Evolutionary conservation across 2,113 vertebrate species (phyloP), one percentile per base, ranked within the genome.

Genomic region (Planiliza haematocheilus): DNA sequence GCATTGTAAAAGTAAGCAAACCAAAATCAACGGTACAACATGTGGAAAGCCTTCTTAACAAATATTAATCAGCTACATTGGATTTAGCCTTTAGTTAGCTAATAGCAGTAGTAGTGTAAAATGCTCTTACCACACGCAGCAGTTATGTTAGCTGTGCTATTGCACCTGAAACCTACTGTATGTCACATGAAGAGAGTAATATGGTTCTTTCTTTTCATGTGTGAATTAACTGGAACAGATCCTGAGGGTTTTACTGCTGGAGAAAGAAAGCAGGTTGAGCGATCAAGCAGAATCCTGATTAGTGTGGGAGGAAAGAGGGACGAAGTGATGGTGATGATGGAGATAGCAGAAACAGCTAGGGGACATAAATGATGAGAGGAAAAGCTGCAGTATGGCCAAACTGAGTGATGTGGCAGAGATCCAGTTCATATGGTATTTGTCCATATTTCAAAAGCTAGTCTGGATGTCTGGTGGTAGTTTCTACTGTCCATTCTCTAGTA

Each of bases 301-400:
- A 57, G 10, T 43, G 59, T 34, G 57, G 41, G 36, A 49, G 38
- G n/a, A 46, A 7, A 38, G 7, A 41, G 14, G 21, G 11, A 24
- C 59, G 65, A 57, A 45, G 13, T 24, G n/a, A 41, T 5, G 49
- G 24, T 14, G 18, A 63, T 17, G 37, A 50, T 37, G 30, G 55
- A 46, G 64, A 58, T 39, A 38, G n/a, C n/a, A n/a, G n/a, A n/a
- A n/a, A 70, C 34, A 42, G 39, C 55, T 10, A 16, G 9, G 6
- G 10, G 51, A 48, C 4, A 50, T 16, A 24, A 4, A 62, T 16
- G 51, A 64, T 34, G 48, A 75, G 52, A 39, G 38, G 56, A 64
- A 20, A 1, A 74, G 53, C 53, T 45, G n/a, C 21, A 55, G 57
- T 45, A 37, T 11, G 61, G 60, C 36, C 39, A 45, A 70, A 63